Evolutionary conservation across 2,797 vertebrate species (phyloP).

Genomic region (Tadarida brasiliensis): DNA sequence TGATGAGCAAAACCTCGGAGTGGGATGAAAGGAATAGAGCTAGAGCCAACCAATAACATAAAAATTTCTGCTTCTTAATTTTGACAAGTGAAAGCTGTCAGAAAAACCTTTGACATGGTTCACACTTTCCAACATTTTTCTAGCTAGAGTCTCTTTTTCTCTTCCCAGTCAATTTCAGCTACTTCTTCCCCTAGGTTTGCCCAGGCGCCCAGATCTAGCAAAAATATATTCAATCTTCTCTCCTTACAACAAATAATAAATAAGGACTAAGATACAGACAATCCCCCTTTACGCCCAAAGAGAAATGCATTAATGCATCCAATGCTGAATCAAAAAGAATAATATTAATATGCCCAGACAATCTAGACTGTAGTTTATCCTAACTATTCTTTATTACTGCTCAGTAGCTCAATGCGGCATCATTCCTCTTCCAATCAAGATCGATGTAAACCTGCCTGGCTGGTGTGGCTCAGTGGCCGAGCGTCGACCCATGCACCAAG

Average conservation of each 20-base stretch:
- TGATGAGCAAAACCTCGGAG: neutral
- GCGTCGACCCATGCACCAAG: no score
- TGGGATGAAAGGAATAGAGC: neutral
- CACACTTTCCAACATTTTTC: neutral
- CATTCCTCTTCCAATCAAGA: slow-evolving; percentile 59
- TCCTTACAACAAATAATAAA: neutral
- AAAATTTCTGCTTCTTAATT: neutral
- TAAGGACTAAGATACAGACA: neutral
- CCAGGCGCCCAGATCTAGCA: neutral
- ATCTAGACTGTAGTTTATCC: slow-evolving; percentile 67
- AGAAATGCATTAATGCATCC: neutral
- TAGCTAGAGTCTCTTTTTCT: neutral
- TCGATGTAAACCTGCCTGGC: slow-evolving; percentile 7
- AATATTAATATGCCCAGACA: slow-evolving; percentile 60
- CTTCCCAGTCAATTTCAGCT: neutral
- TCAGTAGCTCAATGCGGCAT: slow-evolving; percentile 15
- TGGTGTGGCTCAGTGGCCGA: no score
- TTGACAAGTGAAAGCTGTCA: neutral
- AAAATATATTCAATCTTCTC: neutral
- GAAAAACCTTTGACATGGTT: neutral
- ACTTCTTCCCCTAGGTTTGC: neutral
- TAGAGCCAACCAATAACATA: neutral
- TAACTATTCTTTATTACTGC: slow-evolving; percentile 69
- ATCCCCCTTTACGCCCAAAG: neutral
- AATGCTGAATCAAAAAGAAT: slow-evolving; percentile 33